These are phyloP conservation scores for Mythimna loreyi DNA, from an alignment of 2,888 invertebrate species.

Conservation along the genomic window DNA sequence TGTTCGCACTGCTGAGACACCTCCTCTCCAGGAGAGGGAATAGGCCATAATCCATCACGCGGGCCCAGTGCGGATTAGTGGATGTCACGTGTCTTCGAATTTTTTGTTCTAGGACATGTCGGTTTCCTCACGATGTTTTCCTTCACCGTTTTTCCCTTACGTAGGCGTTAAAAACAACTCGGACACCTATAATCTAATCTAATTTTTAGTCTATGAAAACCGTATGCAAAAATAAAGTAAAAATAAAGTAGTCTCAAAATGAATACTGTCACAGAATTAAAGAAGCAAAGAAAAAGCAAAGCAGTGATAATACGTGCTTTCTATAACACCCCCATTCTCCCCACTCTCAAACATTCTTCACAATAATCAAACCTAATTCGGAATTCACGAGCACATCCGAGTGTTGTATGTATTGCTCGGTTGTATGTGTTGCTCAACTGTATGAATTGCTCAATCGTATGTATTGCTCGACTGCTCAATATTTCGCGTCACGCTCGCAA, in stretches of 20 bases:
- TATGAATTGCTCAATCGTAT: conserved; percentile 56
- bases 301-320: conserved; percentile 54
- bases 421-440: conserved; percentile 55
- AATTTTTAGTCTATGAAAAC: not conserved
- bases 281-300: conserved; percentile 25
- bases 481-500: conserved; percentile 76
- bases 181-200: too few species aligned
- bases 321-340: conserved; percentile 26
- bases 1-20: too few species aligned
- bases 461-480: conserved; percentile 65
- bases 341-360: conserved; percentile 24
- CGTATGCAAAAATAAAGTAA: not conserved
- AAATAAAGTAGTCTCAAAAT: not conserved
- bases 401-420: conserved; percentile 60
- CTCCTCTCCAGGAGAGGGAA: too few species aligned
- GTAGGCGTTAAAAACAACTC: too few species aligned
- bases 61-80: too few species aligned
- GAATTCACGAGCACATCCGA: conserved; percentile 60
- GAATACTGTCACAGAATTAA: conserved; percentile 16
- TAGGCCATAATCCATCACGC: too few species aligned
- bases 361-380: conserved; percentile 64
- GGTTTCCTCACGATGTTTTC: too few species aligned
- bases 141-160: too few species aligned
- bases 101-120: too few species aligned
- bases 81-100: too few species aligned